Base-by-base conservation (phyloP, 2,113 vertebrate species). In the Trinectes maculatus region DNA sequence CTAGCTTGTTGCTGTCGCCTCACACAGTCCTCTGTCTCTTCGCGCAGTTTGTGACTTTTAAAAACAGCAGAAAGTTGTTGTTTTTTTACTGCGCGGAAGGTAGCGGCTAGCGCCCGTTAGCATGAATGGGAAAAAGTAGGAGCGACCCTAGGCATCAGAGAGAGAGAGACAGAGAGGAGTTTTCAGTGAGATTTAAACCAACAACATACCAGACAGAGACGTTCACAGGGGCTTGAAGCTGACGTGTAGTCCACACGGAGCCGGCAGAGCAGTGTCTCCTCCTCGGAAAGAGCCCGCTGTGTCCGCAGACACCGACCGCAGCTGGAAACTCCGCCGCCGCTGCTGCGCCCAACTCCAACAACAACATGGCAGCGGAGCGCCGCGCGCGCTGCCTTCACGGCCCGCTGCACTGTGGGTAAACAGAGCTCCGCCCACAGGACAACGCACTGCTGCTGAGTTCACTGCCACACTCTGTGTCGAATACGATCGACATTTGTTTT, bases 301-400 rank as follows among this genome's bases (percentile, higher is more conserved):
- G 49, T 66, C 64, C 70, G 24, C 60, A 53, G 42, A 71, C 62
- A 62, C 42, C 26, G 26, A 77, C 49, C 24, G 36, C 52, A 69
- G 46, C 67, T 76, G 40, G 48, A 72, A 77, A 76, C 40, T 77
- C 60, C n/a, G 47, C 51, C 39, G 46, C 82, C 51, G 43, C 58
- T 60, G 55, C 26, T n/a, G n/a, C n/a, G n/a, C n/a, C n/a, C n/a
- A n/a, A n/a, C n/a, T n/a, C n/a, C n/a, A 48, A 80, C 77, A 77
- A 87, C 85, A 88, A 88, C 53, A 87, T 86, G 86, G 88, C 86
- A 82, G 82, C 61, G 33, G 52, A 60, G 69, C 62, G 49, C 39
- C 37, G 71, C n/a, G n/a, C n/a, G n/a, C 49, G 85, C 11, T 18
- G 77, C 77, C n/a, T 87, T 89, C 85, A 82, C 0, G 72, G 62